Evolutionary conservation across 2,113 vertebrate genomes (phyloP).

Genomic region (Apaloderma vittatum): DNA sequence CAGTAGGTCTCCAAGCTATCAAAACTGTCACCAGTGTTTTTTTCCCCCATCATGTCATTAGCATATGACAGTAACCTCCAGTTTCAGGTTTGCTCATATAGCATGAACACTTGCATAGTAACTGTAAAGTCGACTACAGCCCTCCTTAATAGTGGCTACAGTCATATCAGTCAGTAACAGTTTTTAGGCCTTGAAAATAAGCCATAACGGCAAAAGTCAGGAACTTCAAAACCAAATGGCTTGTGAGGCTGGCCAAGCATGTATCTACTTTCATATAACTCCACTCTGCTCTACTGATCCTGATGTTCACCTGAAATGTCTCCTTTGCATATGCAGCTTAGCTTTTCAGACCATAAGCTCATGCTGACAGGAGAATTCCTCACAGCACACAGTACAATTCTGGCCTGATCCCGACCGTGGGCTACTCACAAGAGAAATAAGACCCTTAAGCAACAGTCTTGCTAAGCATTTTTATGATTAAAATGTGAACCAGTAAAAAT

Average conservation of each 20-base stretch:
- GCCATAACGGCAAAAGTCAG: neutral
- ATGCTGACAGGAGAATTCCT: neutral
- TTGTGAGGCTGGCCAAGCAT: neutral
- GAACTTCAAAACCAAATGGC: neutral
- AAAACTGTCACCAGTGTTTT: neutral
- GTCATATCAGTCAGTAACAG: neutral
- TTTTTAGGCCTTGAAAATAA: neutral
- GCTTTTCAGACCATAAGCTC: neutral
- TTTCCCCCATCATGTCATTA: neutral
- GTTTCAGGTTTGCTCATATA: neutral
- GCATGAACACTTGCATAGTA: neutral
- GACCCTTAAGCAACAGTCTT: neutral
- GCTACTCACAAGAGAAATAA: neutral
- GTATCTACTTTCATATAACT: neutral
- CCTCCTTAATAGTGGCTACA: neutral
- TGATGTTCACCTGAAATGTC: neutral
- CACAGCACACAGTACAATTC: neutral
- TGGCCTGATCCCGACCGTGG: neutral
- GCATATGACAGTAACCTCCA: neutral
- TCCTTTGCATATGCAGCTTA: neutral
- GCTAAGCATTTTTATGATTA: neutral
- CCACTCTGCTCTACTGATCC: neutral
- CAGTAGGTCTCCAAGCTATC: neutral
- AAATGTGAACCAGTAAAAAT: neutral
- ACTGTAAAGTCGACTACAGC: neutral